Evolutionary conservation across 1,140 invertebrate species (phyloP), one percentile per base, ranked within the genome.

Genomic region (Drosophila santomea): DNA sequence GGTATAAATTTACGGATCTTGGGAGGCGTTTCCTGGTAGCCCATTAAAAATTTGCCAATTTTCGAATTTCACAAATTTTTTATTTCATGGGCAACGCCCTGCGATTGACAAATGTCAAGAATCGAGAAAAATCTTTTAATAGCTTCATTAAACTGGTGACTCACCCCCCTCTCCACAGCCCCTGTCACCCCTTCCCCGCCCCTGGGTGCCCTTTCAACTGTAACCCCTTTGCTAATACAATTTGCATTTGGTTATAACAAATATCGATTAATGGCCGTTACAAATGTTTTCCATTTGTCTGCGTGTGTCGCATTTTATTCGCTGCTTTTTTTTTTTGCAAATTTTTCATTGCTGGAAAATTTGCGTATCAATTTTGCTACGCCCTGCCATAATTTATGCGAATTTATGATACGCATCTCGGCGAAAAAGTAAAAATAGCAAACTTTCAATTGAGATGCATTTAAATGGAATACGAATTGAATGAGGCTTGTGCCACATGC

Each of bases 241-340:
- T 85, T 86, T 86, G 83, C 83, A 86, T 86, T 88, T 67, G 52
- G 36, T 51, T 59, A 44, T 71, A 75, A 80, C 76, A 68, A 82
- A 82, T 71, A 82, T 86, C 82, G 71, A 88, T 86, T 86, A 86
- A 86, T 83, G 80, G 75, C 84, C 83, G 79, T 86, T 89, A 86
- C 83, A 86, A 86, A 86, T 88, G 83, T 88, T 88, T 86, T 86
- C 83, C 83, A 86, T 86, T 86, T 88, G 80, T 83, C 83, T 72
- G 79, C 83, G 60, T 86, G 75, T 57, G 81, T 77, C 81, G 58
- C 67, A 47, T 64, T 84, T 67, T 64, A 23, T 52, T 72, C 68
- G 50, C 10, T 17, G n/a, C 50, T 25, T 41, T 28, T 48, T 76
- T 84, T 38, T 48, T 76, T 85, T 60, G 79, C 78, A 51, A 78